Base-by-base conservation (phyloP, 2,797 vertebrate species). In the Pelobates cultripes region DNA sequence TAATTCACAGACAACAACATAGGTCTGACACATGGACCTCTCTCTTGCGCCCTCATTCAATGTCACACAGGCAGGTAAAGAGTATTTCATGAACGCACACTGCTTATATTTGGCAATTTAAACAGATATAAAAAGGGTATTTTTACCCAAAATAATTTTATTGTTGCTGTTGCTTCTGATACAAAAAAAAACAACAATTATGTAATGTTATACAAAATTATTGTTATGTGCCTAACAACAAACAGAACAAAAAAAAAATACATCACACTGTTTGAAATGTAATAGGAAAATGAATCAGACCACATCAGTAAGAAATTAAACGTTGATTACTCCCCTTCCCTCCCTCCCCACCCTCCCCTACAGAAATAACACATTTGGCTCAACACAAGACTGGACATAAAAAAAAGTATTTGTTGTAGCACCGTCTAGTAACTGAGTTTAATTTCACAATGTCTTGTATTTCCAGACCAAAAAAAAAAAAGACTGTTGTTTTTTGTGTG, bases 71-170 rank as follows among this genome's bases (percentile, higher is more conserved):
- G 28, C 28, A 28, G 28, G 28, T 28, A 28, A 28, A 1, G 28
- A 28, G 28, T 28, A 28, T 28, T 28, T 28, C 28, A 28, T 28
- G 28, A 28, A 28, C 28, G 28, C 28, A 28, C 28, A 28, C 28
- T 28, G 28, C 28, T 28, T 28, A 28, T 28, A 28, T 28, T 28
- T 28, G 28, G 28, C 28, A 28, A 28, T 28, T 28, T 28, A 28
- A 28, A 28, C 28, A 28, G 28, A 28, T 28, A 28, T 28, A 28
- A 79, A 71, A 83, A 78, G 66, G 9, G 73, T 83, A 74, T 84
- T 84, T 78, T 94, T 96, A 96, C 94, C 95, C 95, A 96, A 94
- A 95, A 96, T 95, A 95, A 92, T 94, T 96, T 98, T 97, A 97
- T 97, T 97, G 93, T 91, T 89, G 91, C 93, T 88, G 92, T 90